Conservation (phyloP, 2,888 invertebrate species). For the Masnerella sp. region DNA sequence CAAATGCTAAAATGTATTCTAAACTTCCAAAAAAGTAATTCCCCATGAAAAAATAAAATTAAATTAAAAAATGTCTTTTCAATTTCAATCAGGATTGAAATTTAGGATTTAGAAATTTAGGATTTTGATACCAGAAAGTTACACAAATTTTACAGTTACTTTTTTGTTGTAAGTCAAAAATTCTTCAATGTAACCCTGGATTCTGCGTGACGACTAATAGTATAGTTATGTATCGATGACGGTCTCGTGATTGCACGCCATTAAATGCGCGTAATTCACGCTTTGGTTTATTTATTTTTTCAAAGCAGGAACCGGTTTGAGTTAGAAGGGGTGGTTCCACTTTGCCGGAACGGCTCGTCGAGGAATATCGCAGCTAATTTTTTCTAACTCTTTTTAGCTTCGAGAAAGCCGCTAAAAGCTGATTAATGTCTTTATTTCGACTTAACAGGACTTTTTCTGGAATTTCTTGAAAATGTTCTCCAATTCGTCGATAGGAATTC, state of each 20-base stretch:
- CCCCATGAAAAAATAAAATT: too few species aligned
- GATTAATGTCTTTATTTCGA: conserved; percentile 9
- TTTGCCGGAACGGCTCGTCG: conserved; percentile 26
- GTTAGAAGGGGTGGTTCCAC: conserved; percentile 43
- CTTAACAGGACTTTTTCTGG: background rate
- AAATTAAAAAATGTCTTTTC: too few species aligned
- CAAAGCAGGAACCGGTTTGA: conserved; percentile 36
- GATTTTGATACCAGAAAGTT: too few species aligned
- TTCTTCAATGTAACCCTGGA: conserved; percentile 26
- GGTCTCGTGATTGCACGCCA: conserved; percentile 44
- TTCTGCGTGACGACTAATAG: conserved; percentile 6
- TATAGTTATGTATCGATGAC: conserved; percentile 25
- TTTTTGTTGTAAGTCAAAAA: conserved; percentile 16
- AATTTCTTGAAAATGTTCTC: too few species aligned
- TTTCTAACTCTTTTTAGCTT: conserved; percentile 11
- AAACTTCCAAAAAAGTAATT: too few species aligned
- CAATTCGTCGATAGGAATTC: too few species aligned
- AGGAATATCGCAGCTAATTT: conserved; percentile 13
- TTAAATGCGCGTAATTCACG: conserved; percentile 43
- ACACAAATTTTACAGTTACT: conserved; percentile 18
- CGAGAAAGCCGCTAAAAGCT: conserved; percentile 21
- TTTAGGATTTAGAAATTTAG: too few species aligned
- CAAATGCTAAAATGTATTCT: too few species aligned
- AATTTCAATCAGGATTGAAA: too few species aligned
- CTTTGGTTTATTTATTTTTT: conserved; percentile 19